Conservation (phyloP, 2,113 vertebrate species). For the Hymenochirus boettgeri region DNA sequence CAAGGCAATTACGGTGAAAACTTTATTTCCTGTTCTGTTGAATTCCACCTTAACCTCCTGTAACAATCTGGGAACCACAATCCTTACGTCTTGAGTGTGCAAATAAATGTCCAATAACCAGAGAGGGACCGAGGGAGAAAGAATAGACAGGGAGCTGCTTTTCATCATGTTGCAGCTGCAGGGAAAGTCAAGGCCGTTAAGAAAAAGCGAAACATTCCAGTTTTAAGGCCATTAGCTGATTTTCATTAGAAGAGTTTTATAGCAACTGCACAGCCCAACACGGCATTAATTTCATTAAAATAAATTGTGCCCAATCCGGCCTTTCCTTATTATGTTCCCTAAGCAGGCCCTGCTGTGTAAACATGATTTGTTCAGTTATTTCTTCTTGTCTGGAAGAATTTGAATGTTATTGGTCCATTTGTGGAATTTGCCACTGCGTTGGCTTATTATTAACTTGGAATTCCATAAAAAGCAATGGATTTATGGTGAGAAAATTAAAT, state of each 20-base stretch:
- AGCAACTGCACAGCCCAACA: no score
- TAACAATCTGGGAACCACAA: neutral
- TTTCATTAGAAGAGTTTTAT: neutral
- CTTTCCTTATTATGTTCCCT: no score
- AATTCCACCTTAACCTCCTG: neutral
- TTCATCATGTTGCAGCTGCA: slow-evolving; percentile 2
- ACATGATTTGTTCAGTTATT: no score
- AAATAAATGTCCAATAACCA: slow-evolving; percentile 4
- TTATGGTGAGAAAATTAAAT: no score
- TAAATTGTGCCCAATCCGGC: no score
- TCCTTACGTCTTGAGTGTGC: slow-evolving; percentile 6
- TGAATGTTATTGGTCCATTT: no score
- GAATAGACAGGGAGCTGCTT: neutral
- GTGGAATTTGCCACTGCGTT: no score
- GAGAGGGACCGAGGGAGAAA: neutral
- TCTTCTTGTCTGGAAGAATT: no score
- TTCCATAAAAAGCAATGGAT: no score
- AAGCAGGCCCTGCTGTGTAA: no score
- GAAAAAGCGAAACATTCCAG: neutral
- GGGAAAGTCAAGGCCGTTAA: neutral
- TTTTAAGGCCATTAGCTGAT: neutral
- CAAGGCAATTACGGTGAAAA: neutral
- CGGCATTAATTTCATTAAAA: no score
- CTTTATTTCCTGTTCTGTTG: slow-evolving; percentile 8
- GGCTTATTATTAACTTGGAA: no score